Evolutionary conservation across 2,797 vertebrate species (phyloP), one percentile per base, ranked within the genome.

Genomic region (Onychomys arenicola): DNA sequence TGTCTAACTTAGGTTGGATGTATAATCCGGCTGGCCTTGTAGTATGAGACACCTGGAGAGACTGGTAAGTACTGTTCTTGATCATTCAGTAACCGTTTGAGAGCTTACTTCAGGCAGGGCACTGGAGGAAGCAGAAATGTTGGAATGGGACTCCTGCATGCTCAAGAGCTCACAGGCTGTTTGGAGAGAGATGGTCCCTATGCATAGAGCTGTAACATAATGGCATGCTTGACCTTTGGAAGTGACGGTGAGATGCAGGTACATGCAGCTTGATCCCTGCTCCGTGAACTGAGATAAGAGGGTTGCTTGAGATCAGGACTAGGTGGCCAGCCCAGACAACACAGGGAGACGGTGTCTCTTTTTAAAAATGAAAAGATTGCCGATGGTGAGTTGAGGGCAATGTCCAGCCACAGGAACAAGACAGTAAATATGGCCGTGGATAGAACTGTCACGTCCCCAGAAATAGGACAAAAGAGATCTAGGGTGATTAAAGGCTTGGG

Each of bases 11-110:
- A 84, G 84, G 61, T 94, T 95, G 91, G 87, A 86, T 80, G 23
- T 52, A 71, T 69, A 63, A 91, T 43, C 16, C 6, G 65, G 59
- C 59, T 23, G 88, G 65, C 77, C 69, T 2, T 57, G 32, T 96
- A 61, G 89, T 88, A 46, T 88, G 92, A 84, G 67, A n/a, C n/a
- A 9, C 65, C 75, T 69, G 55, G 91, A 71, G 88, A 93, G 63
- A 89, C 43, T 23, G 95, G 96, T 97, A 94, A 96, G 95, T 97
- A 43, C 84, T 93, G 87, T 88, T 67, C 77, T 86, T 65, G 43
- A 52, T 46, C 71, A 19, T 94, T 93, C 75, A 73, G 49, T 88
- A 49, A 78, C 52, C 29, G 21, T 90, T 40, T 55, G 83, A 92
- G 90, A 46, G 65, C 52, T 63, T 43, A 0, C 13, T 43, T 2